Base-by-base conservation (phyloP, 2,113 vertebrate genomes). In the Amphiprion ocellaris region DNA sequence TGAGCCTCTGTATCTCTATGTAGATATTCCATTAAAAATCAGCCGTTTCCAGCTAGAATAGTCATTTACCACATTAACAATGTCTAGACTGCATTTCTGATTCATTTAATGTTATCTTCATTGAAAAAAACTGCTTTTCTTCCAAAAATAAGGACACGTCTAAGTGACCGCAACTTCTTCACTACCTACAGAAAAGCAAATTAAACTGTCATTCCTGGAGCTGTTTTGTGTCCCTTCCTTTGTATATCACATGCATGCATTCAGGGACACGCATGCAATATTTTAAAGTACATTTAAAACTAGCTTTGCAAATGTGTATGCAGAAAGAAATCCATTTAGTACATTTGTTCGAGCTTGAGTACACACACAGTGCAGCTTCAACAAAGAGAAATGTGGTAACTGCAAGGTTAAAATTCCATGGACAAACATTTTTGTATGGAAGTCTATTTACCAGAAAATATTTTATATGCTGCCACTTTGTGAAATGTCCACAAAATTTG, bases 401-500 rank as follows among this genome's bases (percentile, higher is more conserved):
- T 46, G 47, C 37, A 30, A 54, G 21, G 33, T 33, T 33, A 17
- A 66, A 28, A 47, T 8, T 44, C 5, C 59, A 47, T 0, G 17
- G 6, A n/a, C 21, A 56, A 54, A 24, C 2, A 52, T 3, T 21
- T 47, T 41, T 56, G 19, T 19, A 59, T n/a, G 21, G 5, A 65
- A 55, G 53, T 16, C 33, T 65, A 53, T 30, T 24, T 24, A 53
- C 39, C 15, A 62, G 4, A 61, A 37, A 72, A 44, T 28, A 10
- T 53, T 74, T 63, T 46, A 56, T 10, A 56, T 16, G 23, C 37
- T 19, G 10, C 15, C 12, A 14, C 39, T 65, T 60, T 58, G 2
- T 15, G 54, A 63, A 64, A 67, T 14, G 30, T 61, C 33, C 10
- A 23, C 11, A 82, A 21, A 50, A 70, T 73, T 63, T 33, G 21